Base-by-base conservation (phyloP, 2,888 invertebrate species). In the Stratiomys singularior region DNA sequence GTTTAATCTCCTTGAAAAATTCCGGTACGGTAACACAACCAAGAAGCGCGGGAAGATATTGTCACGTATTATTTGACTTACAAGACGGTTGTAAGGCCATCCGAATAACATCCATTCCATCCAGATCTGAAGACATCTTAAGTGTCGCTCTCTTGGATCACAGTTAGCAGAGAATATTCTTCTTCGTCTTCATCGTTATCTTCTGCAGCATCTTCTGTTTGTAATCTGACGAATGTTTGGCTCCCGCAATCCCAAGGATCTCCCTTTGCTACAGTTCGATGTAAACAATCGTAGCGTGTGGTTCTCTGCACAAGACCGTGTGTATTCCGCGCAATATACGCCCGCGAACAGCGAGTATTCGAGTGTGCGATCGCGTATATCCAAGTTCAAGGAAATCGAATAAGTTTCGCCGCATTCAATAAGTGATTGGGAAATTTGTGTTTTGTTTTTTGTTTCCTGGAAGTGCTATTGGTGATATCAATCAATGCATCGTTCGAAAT, bases 261-360 rank as follows among this genome's bases (percentile, higher is more conserved):
- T 11, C 25, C 1, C 7, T 46, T 69, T 69, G 11, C 69, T 69
- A 28, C 74, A 74, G 74, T 74, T 74, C 15, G 28, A 60, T 60
- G 74, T 74, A 74, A 74, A 74, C 74, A 74, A 74, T 74, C 74
- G 58, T 37, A 27, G 74, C 74, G 74, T 74, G 58, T 74, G 74
- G 74, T 74, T 74, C 37, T 37, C 21, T n/a, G 46, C 15, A 46
- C 25, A 15, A 52, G 21, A n/a, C 7, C 23, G 21, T 23, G 2
- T 25, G 60, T 25, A 7, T 21, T 25, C 25, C 25, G 60, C 7
- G 60, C 21, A 52, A 52, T 13, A 15, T 52, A 52, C 52, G 15
- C 4, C 44, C 58, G 58, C 21, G 58, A 25, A 60, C 11, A 60
- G 13, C 23, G 23, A 5, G 58, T 21, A 60, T 18, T 11, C 58